Conservation (phyloP, 2,797 vertebrate species). For the Hipposideros larvatus region DNA sequence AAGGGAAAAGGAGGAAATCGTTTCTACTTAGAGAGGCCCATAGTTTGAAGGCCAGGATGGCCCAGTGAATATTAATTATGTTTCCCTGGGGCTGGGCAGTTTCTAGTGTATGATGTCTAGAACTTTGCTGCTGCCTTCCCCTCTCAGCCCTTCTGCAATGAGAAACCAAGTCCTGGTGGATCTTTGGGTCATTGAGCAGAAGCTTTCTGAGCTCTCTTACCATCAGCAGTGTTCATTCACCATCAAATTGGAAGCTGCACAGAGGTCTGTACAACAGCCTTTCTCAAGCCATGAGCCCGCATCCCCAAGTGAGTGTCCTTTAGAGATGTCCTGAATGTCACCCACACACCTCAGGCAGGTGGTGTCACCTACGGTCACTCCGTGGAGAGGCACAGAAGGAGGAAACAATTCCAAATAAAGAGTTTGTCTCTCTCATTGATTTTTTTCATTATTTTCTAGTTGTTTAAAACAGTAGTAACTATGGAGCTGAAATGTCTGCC, state of each 20-base stretch:
- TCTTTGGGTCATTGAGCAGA: background rate
- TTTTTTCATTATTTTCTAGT: constrained; percentile 14
- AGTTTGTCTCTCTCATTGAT: background rate
- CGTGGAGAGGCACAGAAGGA: background rate
- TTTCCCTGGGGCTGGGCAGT: background rate
- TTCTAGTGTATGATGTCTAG: background rate
- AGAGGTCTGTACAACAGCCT: background rate
- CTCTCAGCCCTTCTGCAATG: background rate
- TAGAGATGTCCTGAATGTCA: too few relatives aligned
- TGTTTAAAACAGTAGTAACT: background rate
- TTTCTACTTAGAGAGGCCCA: background rate
- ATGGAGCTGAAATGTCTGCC: background rate
- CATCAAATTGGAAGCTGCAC: background rate
- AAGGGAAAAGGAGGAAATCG: background rate
- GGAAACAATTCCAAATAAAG: background rate
- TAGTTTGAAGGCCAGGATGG: background rate
- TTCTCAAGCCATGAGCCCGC: too few relatives aligned
- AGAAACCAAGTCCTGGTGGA: background rate
- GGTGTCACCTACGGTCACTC: background rate
- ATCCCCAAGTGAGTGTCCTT: background rate
- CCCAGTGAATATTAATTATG: background rate
- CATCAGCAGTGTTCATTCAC: background rate
- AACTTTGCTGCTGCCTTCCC: background rate
- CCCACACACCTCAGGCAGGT: background rate
- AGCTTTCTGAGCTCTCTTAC: background rate